These are phyloP conservation scores for Megalopta genalis DNA, from an alignment of 1,140 invertebrate genomes.

Conservation along the genomic window DNA sequence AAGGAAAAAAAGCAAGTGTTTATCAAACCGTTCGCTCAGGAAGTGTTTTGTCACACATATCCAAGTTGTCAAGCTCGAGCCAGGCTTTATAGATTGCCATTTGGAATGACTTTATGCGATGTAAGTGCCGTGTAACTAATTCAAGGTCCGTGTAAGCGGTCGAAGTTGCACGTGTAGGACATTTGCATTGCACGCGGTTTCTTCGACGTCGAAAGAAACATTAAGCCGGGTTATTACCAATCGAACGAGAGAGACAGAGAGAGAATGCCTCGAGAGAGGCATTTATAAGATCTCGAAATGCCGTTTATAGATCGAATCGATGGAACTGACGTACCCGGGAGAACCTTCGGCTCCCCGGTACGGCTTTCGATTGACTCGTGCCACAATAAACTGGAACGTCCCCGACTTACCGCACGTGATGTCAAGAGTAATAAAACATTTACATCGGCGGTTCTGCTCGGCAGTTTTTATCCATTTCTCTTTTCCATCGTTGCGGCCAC, in stretches of 20 bases:
- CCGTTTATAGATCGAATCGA: neutral
- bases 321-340: neutral
- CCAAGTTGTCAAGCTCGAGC: neutral
- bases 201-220: too few relatives aligned
- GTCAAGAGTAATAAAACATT: conserved; percentile 5
- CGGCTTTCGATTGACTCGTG: neutral
- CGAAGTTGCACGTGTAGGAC: too few relatives aligned
- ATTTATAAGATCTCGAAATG: too few relatives aligned
- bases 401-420: neutral
- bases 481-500: neutral
- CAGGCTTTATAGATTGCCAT: neutral
- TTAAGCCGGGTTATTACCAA: too few relatives aligned
- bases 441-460: neutral
- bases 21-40: neutral
- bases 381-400: conserved; percentile 8
- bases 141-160: neutral
- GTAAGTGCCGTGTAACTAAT: neutral
- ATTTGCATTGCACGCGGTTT: too few relatives aligned
- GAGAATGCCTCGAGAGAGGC: too few relatives aligned
- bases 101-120: neutral
- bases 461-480: neutral
- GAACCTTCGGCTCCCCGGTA: neutral
- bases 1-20: neutral
- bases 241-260: too few relatives aligned
- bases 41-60: neutral